Evolutionary conservation across 2,113 vertebrate species (phyloP), one percentile per base, ranked within the genome.

Genomic region (Colaptes auratus): DNA sequence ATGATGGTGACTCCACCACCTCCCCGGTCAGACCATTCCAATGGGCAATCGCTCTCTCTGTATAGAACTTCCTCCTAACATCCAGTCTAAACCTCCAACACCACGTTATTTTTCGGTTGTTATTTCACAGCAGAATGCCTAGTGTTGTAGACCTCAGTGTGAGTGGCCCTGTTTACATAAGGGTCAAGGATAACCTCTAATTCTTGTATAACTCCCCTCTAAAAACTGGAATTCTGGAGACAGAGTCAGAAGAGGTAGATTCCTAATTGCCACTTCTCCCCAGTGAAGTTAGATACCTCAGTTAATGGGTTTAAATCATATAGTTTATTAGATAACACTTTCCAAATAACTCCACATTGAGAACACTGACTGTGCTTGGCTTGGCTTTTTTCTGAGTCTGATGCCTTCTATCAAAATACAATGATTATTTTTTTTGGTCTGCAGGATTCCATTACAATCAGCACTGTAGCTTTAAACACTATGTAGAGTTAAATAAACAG

Each of bases 401-500:
- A 81, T 56, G 25, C 8, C 33, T 88, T 78, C 36, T 59, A 52
- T 4, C 69, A 92, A 71, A 91, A 60, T 36, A 31, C 6, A 35
- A 4, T 59, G 35, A 59, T 16, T 15, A 18, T 82, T 91, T 92
- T 89, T 44, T 44, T 44, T 16, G 14, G 2, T 82, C 25, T 84
- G 19, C 28, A 60, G 23, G 18, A 88, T 71, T 72, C 36, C 42
- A 64, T 81, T 88, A 61, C 80, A 89, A 92, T 18, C 12, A 91
- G 15, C 15, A 66, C 4, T 39, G 19, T 59, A 76, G 35, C 16
- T 36, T 85, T 82, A 71, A 90, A 92, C 25, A 61, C 10, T 36
- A 10, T 44, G 24, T 76, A 88, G 19, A n/a, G 44, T 50, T 91
- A 90, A 95, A 88, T 15, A 91, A 95, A 70, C 52, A 79, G 39